Evolutionary conservation across 2,113 vertebrate genomes (phyloP), one percentile per base, ranked within the genome.

Genomic region (Alligator sinensis): DNA sequence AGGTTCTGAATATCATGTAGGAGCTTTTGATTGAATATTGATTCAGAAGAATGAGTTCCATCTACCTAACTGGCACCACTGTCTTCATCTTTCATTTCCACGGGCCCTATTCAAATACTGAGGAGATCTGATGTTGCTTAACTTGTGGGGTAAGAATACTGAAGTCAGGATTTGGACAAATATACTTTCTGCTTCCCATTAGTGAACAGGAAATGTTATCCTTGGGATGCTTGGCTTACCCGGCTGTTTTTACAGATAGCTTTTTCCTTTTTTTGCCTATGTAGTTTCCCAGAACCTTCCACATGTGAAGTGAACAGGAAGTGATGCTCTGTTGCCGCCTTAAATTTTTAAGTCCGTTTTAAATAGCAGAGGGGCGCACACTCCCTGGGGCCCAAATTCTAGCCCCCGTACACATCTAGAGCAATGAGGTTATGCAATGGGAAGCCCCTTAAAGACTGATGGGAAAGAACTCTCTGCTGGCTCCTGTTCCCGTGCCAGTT

Each of bases 401-500:
- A 19, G 84, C 27, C 19, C 4, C 77, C 4, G 27, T 66, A 6
- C 0, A 0, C 9, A 8, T 5, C 74, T 16, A 18, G 27, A 80
- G 22, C 66, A 47, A 10, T 17, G 84, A 83, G 60, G 15, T 25
- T 70, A 38, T 16, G 13, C 5, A 1, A 13, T 1, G 0, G 19
- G 30, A 76, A 22, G 7, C 0, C 0, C 14, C 16, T 3, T 17
- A 12, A 6, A 11, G 16, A 76, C 68, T 75, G n/a, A 5, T 28
- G 82, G 72, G 54, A 70, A 24, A 12, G 28, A 27, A 4, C 4
- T 82, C 2, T 2, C 10, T 66, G 8, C 25, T 15, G 78, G 70
- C 77, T 9, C 38, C 74, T 6, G 14, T 4, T 91, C 1, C 10
- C 3, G 1, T 38, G 11, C 21, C 57, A 1, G 24, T 68, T 89